A percentile compares a stretch with the other conserved stretches of the same genome.
Conservation (phyloP, 2,113 vertebrate species). For the Heterotis niloticus region DNA sequence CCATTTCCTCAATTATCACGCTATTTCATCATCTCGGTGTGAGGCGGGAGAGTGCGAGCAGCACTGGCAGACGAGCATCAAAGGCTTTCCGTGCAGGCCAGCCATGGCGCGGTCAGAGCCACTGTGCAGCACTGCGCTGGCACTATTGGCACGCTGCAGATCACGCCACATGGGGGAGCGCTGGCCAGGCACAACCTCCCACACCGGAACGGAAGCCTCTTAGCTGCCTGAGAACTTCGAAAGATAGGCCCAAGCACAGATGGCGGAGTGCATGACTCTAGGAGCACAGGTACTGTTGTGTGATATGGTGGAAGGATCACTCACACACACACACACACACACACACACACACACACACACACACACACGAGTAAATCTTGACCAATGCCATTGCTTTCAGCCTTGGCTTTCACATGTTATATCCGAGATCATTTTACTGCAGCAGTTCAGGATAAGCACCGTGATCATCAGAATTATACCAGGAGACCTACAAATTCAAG, state of each 20-base stretch:
- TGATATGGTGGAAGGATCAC: background rate
- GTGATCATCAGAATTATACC: too few species aligned
- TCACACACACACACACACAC: background rate
- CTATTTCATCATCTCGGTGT: slow-evolving; percentile 24
- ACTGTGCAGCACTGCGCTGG: background rate
- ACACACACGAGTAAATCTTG: background rate
- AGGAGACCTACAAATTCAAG: too few species aligned
- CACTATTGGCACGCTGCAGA: background rate
- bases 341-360: background rate
- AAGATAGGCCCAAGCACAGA: background rate
- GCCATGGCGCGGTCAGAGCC: background rate
- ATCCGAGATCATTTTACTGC: too few species aligned
- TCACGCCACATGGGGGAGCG: background rate
- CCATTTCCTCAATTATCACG: slow-evolving; percentile 19
- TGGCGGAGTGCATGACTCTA: too few species aligned
- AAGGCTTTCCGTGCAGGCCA: background rate
- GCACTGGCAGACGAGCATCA: slow-evolving; percentile 4
- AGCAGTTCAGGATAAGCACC: too few species aligned
- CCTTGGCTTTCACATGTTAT: too few species aligned
- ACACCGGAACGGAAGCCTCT: background rate
- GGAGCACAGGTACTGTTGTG: background rate
- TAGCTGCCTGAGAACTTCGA: background rate
- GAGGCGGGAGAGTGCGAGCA: background rate
- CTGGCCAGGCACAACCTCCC: background rate
- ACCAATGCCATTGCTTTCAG: too few species aligned